Conservation (phyloP, 2,797 vertebrate species). For the Tokudaia muenninki region DNA sequence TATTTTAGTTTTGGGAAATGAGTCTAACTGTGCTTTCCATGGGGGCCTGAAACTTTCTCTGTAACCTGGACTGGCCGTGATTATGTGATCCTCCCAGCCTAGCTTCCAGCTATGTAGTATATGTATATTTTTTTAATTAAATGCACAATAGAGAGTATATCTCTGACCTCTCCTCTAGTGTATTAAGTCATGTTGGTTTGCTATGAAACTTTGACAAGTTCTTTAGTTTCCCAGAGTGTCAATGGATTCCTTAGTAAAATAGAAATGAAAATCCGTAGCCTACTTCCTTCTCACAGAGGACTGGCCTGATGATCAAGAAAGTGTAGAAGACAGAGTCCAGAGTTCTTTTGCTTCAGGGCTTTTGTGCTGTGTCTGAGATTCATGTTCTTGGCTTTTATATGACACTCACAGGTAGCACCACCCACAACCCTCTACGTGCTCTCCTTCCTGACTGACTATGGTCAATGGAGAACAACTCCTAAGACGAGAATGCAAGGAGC, state of each 20-base stretch:
- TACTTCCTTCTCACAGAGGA: not conserved
- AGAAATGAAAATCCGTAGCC: slow-evolving; percentile 44
- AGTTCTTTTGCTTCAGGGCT: slow-evolving; percentile 41
- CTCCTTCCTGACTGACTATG: slow-evolving; percentile 30
- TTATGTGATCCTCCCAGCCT: too few relatives aligned
- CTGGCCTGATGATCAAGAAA: slow-evolving; percentile 49
- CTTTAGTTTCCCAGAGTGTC: slow-evolving; percentile 57
- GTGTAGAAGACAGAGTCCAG: slow-evolving; percentile 5
- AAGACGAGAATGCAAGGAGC: slow-evolving; percentile 7
- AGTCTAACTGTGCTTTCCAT: not conserved
- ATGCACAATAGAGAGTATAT: slow-evolving; percentile 34
- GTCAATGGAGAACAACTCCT: slow-evolving; percentile 13
- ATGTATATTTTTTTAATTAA: slow-evolving; percentile 65
- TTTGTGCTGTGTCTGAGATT: slow-evolving; percentile 53
- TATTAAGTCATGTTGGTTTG: slow-evolving; percentile 52
- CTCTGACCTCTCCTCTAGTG: not conserved
- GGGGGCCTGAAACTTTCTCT: not conserved
- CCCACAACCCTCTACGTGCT: not conserved
- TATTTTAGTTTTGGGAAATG: not conserved
- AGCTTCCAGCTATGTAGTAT: not conserved
- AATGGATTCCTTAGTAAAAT: slow-evolving; percentile 51
- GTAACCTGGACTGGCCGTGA: not conserved
- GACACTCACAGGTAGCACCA: slow-evolving; percentile 16
- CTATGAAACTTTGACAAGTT: slow-evolving; percentile 28
- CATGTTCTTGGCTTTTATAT: slow-evolving; percentile 48